Conservation (phyloP, 2,113 vertebrate genomes). For the Cnemophilus loriae region DNA sequence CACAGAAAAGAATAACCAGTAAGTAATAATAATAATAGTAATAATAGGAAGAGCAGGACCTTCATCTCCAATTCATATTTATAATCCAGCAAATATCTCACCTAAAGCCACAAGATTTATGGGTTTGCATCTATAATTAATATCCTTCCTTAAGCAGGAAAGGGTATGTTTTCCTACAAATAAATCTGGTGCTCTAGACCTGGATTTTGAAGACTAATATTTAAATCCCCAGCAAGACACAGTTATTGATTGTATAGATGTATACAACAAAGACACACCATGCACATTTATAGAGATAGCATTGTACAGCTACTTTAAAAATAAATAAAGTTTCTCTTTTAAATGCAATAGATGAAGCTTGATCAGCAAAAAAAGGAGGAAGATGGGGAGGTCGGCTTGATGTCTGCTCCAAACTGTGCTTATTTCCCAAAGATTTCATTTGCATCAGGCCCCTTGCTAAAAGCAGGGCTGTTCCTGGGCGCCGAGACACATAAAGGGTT, state of each 20-base stretch:
- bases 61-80: conserved; percentile 56
- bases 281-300: not conserved
- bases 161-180: conserved; percentile 10
- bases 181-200: conserved; percentile 9
- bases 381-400: not conserved
- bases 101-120: conserved; percentile 47
- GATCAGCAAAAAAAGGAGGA: not conserved
- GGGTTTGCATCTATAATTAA: conserved; percentile 61
- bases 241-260: not conserved
- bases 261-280: not conserved
- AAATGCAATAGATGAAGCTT: not conserved
- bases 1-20: conserved; percentile 28
- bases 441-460: not conserved
- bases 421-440: not conserved
- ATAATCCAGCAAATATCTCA: conserved; percentile 40
- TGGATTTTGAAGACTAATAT: conserved; percentile 29
- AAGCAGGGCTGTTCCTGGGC: not conserved
- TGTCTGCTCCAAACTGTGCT: not conserved
- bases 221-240: conserved; percentile 24
- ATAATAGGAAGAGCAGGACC: conserved; percentile 40
- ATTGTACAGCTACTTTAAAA: not conserved
- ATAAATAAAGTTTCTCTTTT: not conserved
- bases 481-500: conserved; percentile 20
- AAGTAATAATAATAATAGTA: conserved; percentile 55
- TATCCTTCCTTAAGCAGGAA: conserved; percentile 36